These are phyloP conservation scores for Morinoia aosen DNA, from an alignment of 2,888 invertebrate genomes.

Conservation along the genomic window DNA sequence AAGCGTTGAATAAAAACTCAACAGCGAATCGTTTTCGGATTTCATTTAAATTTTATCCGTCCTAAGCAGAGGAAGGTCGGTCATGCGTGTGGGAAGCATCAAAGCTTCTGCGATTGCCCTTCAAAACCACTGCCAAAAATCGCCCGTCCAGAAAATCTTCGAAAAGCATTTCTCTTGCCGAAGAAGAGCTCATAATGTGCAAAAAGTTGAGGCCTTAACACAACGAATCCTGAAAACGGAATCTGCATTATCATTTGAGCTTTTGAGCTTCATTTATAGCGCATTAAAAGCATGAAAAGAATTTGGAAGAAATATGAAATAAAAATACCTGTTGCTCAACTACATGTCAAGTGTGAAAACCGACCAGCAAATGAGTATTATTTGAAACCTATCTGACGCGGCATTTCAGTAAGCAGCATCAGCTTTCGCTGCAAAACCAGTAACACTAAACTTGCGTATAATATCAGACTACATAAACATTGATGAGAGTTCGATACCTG, in stretches of 20 bases:
- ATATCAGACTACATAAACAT: neutral
- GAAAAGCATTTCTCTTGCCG: neutral
- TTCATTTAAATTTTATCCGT: constrained; percentile 49
- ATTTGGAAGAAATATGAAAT: neutral
- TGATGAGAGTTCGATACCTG: neutral
- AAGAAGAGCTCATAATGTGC: constrained; percentile 15
- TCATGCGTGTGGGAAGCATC: constrained; percentile 27
- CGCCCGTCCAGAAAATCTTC: constrained; percentile 34
- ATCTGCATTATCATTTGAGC: neutral
- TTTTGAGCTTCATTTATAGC: neutral
- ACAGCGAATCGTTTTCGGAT: constrained; percentile 44
- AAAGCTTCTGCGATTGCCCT: constrained; percentile 49
- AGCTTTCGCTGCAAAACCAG: neutral
- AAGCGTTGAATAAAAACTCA: constrained; percentile 29
- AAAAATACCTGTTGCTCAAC: too few relatives aligned
- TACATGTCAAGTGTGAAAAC: too few relatives aligned
- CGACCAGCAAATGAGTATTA: too few relatives aligned
- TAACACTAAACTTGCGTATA: neutral
- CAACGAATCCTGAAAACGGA: neutral
- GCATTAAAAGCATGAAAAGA: neutral
- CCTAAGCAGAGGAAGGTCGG: constrained; percentile 41
- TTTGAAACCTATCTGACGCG: neutral
- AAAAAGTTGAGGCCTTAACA: neutral
- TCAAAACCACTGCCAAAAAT: constrained; percentile 47
- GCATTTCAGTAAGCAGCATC: neutral